These are phyloP conservation scores for Spheniscus mendiculus DNA, from an alignment of 2,113 vertebrate species.

Conservation along the genomic window DNA sequence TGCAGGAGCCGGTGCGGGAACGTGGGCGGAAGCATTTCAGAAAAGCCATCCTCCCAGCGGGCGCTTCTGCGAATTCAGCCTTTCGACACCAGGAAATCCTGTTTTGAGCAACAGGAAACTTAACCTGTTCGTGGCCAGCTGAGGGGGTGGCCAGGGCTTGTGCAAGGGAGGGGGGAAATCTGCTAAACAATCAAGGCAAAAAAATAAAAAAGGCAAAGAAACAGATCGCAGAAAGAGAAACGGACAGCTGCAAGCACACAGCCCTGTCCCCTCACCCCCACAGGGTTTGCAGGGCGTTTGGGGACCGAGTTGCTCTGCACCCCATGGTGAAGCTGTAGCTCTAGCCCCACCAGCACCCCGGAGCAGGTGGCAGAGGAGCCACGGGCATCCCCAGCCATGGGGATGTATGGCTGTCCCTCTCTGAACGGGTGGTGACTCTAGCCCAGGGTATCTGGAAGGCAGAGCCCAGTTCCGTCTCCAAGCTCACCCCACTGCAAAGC, in stretches of 20 bases:
- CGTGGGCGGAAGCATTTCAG: neutral
- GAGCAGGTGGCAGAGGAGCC: neutral
- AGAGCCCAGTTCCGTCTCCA: neutral
- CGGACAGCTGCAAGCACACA: fast-evolving
- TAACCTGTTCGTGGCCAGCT: neutral
- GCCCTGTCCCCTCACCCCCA: fast-evolving
- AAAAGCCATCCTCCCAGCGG: neutral
- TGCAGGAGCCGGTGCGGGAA: neutral
- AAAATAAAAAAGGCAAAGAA: neutral
- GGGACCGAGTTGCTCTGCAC: neutral
- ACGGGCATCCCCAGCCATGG: neutral
- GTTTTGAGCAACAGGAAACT: constrained; percentile 62
- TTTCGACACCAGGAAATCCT: constrained; percentile 74
- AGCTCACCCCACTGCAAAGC: neutral
- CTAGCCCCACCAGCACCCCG: neutral
- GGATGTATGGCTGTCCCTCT: neutral
- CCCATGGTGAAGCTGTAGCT: neutral
- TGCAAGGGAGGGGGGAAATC: neutral
- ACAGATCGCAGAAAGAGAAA: neutral
- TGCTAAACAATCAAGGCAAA: neutral
- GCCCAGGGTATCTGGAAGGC: neutral
- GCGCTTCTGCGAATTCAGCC: neutral
- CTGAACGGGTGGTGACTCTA: neutral
- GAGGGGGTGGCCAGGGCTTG: neutral
- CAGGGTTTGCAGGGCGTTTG: neutral